Base-by-base conservation (phyloP, 2,888 invertebrate genomes). In the Aleiodes leptofemur region DNA sequence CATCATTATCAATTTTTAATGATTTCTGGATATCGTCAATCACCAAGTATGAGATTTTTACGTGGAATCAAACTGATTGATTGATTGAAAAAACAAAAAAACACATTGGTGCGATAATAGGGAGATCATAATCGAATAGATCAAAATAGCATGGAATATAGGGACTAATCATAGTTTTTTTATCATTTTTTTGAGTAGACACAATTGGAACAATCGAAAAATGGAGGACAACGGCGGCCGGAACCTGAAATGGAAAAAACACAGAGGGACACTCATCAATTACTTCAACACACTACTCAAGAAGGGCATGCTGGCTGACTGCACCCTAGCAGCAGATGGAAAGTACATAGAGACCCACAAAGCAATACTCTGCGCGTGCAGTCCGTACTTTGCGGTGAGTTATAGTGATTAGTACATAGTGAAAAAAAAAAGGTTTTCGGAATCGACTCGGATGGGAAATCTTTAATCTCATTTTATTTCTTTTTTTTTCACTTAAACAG, bases 181-280 rank as follows among this genome's bases (percentile, higher is more conserved):
- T n/a, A 16, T 14, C 34, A 1, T n/a, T n/a, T n/a, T n/a, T 23
- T 66, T 13, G 7, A n/a, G 56, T 76, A 84, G 82, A 81, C 84
- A 83, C 83, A 81, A 85, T 81, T 82, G 79, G 84, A 84, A 84
- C 80, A 85, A 82, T 68, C 82, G 79, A 78, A 83, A 82, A 88
- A 95, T 95, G 95, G 95, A 95, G 90, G 96, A 96, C 93, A 96
- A 91, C 96, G 97, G 92, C 97, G 97, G 92, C 91, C 97, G 97
- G 23, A 23, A 23, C 91, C 92, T 97, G 87, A 92, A 96, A 90
- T 97, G 97, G 97, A 97, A 97, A 92, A 97, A 97, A 91, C 97
- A 97, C 91, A 97, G 97, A 91, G 95, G 95, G 87, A 97, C 97
- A 84, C 91, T 97, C 90, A 95, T 97, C 87, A 95, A 96, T 86